These are phyloP conservation scores for Aptenodytes forsteri DNA, from an alignment of 2,113 vertebrate species.

Conservation along the genomic window DNA sequence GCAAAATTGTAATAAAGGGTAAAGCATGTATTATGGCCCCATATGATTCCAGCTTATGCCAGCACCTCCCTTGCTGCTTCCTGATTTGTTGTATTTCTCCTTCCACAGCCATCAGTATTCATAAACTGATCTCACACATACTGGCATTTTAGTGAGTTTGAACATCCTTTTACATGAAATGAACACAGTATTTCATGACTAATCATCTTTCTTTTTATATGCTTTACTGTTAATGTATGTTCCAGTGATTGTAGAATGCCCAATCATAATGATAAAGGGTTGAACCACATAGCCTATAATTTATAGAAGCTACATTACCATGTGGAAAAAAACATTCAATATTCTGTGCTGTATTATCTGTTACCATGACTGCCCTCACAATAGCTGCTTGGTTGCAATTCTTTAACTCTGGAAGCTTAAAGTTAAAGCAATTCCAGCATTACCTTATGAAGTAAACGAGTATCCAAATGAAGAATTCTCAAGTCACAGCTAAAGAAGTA, in stretches of 20 bases:
- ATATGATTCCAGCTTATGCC: constrained; percentile 13
- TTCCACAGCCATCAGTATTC: constrained; percentile 22
- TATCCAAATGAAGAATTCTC: constrained; percentile 71
- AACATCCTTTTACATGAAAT: constrained; percentile 18
- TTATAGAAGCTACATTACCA: constrained; percentile 56
- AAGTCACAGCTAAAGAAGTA: constrained; percentile 25
- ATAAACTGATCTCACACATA: constrained; percentile 23
- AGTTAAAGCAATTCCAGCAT: constrained; percentile 55
- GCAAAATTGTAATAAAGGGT: constrained; percentile 51
- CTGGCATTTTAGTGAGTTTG: constrained; percentile 3
- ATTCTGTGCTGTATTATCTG: constrained; percentile 33
- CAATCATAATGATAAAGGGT: constrained; percentile 52
- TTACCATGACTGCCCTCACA: constrained; percentile 57
- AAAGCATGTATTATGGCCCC: not conserved
- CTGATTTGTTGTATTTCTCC: constrained; percentile 51
- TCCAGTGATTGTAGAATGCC: constrained; percentile 58
- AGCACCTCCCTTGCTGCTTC: constrained; percentile 26
- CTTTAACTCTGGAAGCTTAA: constrained; percentile 57
- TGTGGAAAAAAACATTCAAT: constrained; percentile 11
- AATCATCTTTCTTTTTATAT: constrained; percentile 54
- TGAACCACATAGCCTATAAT: constrained; percentile 62
- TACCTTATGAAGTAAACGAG: constrained; percentile 39
- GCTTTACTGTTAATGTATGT: constrained; percentile 52
- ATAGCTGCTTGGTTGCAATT: constrained; percentile 62
- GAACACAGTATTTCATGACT: constrained; percentile 47